Base-by-base conservation (phyloP, 2,888 invertebrate species). In the Cyclophora albipunctata region DNA sequence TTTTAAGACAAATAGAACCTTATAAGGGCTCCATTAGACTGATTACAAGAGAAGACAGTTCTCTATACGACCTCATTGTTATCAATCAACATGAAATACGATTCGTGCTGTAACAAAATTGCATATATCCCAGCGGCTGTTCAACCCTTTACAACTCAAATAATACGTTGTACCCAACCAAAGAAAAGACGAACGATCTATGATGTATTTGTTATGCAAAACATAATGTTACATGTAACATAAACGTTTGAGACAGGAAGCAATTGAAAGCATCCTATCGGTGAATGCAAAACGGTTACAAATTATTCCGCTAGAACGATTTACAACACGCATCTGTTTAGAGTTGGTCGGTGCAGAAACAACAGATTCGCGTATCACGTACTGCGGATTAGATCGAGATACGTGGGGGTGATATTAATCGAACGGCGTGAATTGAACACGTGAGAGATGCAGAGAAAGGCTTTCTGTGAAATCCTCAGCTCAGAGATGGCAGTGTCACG, bases 21-120 rank as follows among this genome's bases (percentile, higher is more conserved):
- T 77, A 76, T 73, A 81, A 74, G 80, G 78, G 71, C 69, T 60
- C 73, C 69, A 79, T 78, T 80, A 79, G 67, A 69, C 68, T 50
- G 57, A 56, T 60, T 64, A 69, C 69, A 67, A 58, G 66, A 65
- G 62, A 59, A 67, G 64, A 69, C 71, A 71, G 71, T 72, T 68
- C 67, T 67, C 71, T 66, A 57, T 71, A 62, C 66, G 67, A 64
- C 64, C 60, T 57, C 61, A 64, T 66, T 73, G 65, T 63, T 64
- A 67, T 65, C 63, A 52, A 55, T 57, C 54, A 53, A 52, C 45
- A 42, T 56, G 52, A 48, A 55, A 54, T 55, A 56, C 47, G 59
- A 61, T 58, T 60, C 64, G 58, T 55, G 57, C 51, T 40, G 48
- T 50, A 53, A 57, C 53, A 46, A 53, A 51, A 63, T 58, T 60